Base-by-base conservation (phyloP, 2,113 vertebrate genomes). In the Centrocercus urophasianus region DNA sequence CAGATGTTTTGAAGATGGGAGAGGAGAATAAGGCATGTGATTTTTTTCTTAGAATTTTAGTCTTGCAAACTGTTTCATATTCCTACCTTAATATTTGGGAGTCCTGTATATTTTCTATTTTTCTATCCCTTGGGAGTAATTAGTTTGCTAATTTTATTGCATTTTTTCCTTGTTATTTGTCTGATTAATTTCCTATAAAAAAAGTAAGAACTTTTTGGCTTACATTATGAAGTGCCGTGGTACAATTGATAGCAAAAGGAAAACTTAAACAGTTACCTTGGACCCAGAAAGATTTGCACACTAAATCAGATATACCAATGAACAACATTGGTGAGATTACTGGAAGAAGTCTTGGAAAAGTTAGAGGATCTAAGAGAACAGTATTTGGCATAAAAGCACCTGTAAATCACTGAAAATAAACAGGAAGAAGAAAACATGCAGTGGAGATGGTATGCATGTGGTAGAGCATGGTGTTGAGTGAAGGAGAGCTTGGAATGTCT, bases 131-230 rank as follows among this genome's bases (percentile, higher is more conserved):
- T 30, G 70, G 13, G 52, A 32, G 42, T 56, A 28, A 38, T 32
- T 24, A 50, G 30, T 64, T 84, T 67, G 25, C 16, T 81, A 38
- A 25, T 56, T 38, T 71, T 59, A 28, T 21, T 69, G 28, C 22
- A 59, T 30, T 70, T 87, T 91, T 61, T 85, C 32, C 59, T 64
- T 91, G 71, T 40, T 27, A 28, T 93, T 80, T 89, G 43, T 54
- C 63, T 88, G 61, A 36, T 60, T 81, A 42, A 42, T 71, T 38
- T 86, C 71, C 66, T 42, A 2, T 63, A 67, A 80, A 52, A 52
- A 81, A 84, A 43, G 22, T 2, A 52, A 34, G 36, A 65, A 3
- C 6, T 16, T 72, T 56, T 32, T 43, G 38, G 42, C 70, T 88
- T 45, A 47, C 61, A 9, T 65, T 65, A 40, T 6, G 11, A 92